These are phyloP conservation scores for Tanytarsus gracilentus DNA, from an alignment of 2,888 invertebrate species.

Conservation along the genomic window DNA sequence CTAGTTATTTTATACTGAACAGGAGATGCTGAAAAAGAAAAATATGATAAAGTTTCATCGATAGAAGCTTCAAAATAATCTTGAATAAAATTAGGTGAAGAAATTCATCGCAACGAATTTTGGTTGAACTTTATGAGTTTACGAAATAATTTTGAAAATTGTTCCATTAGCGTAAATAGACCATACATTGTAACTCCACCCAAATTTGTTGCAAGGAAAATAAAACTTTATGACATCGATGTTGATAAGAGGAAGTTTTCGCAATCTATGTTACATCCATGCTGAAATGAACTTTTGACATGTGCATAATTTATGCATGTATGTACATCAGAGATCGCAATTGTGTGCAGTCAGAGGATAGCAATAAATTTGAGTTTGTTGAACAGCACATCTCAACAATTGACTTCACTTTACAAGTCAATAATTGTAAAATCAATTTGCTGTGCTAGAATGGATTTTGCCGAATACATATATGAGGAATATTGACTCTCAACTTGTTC, in stretches of 20 bases:
- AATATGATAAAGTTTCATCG: slow-evolving; percentile 1
- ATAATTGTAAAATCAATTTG: background rate
- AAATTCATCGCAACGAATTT: background rate
- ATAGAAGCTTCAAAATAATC: no score
- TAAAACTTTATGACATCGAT: no score
- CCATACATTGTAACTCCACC: no score
- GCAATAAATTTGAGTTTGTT: slow-evolving; percentile 6
- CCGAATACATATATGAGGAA: no score
- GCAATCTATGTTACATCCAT: no score
- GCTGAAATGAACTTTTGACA: no score
- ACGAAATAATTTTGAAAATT: no score
- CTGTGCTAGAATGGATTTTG: background rate
- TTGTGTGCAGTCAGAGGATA: background rate
- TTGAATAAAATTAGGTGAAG: slow-evolving; percentile 5
- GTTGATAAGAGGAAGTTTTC: no score
- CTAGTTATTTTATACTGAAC: slow-evolving; percentile 49
- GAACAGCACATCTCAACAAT: background rate
- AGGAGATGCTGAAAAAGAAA: slow-evolving; percentile 41
- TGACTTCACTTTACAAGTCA: background rate
- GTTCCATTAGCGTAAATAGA: no score
- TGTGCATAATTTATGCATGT: background rate
- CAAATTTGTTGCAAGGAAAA: no score
- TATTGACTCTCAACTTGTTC: no score
- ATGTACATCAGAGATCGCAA: background rate
- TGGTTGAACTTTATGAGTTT: background rate